Evolutionary conservation across 2,113 vertebrate species (phyloP), one percentile per base, ranked within the genome.

Genomic region (Crotalus helleri): DNA sequence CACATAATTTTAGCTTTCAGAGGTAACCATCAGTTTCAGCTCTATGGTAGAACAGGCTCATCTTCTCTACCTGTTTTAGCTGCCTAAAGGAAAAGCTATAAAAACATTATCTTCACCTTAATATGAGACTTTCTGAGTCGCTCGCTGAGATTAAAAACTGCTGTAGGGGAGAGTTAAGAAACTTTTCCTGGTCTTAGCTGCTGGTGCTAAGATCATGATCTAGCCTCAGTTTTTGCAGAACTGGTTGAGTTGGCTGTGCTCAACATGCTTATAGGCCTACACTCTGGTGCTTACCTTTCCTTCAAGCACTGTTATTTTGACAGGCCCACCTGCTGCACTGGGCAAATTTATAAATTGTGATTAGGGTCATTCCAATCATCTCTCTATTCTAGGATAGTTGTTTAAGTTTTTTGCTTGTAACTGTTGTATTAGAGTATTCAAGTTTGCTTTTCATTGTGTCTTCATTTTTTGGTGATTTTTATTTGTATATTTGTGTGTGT

Each of bases 201-300:
- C 94, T 91, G 89, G 89, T 46, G 92, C 91, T 91, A 88, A 96
- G 93, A 46, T 88, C 86, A 81, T 81, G 69, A 39, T 91, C 26
- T 21, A 1, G 26, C 90, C 26, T 74, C 85, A 8, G 4, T 61
- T 57, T 39, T 0, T 29, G 88, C 49, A 87, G 95, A 94, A 95
- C 54, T 55, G 92, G 86, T 95, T 93, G 91, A 88, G 85, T 88
- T 51, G 81, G 91, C 49, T 88, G 90, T 81, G 91, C 24, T 91
- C 51, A 74, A 88, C 7, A 23, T 0, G 64, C 91, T 74, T 55
- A 51, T 49, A 92, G 81, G 91, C 93, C 92, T 92, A 91, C 11
- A 92, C 85, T 44, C 59, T 88, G 54, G 44, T 64, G n/a, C 92
- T 85, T 94, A 91, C 95, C 92, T 57, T 81, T 46, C 19, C 92